phyloP scores from a whole-genome alignment of 2,888 invertebrate genomes.

The Sphecodes monilicornis region DNA sequence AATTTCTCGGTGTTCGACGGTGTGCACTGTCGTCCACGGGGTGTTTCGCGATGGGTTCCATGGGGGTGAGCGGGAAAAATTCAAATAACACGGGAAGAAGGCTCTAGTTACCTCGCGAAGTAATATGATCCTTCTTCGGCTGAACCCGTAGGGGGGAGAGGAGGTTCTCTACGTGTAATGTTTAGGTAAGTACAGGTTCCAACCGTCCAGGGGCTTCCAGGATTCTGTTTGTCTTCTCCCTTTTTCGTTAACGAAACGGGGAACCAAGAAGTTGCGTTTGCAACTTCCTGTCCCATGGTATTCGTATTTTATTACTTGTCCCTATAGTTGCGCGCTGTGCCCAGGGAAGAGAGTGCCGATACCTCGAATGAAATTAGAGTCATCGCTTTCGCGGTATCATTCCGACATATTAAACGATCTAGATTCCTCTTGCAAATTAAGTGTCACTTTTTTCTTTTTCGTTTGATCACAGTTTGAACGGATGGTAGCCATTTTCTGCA shows the following conservation, averaged over 20 bases:
- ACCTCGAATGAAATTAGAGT: constrained; percentile 7
- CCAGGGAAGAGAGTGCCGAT: background rate
- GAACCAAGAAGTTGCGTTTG: constrained; percentile 26
- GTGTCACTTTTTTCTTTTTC: background rate
- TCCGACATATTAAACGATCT: background rate
- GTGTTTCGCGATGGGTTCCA: background rate
- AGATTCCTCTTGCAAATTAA: background rate
- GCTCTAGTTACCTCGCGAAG: constrained; percentile 51
- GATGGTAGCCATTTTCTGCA: background rate
- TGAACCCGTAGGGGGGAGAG: background rate
- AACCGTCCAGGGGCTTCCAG: constrained; percentile 52
- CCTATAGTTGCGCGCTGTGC: background rate
- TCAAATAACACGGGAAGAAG: constrained; percentile 32
- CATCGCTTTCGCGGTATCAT: background rate
- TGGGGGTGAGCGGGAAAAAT: constrained; percentile 23
- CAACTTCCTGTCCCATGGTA: constrained; percentile 11
- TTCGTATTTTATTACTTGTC: constrained; percentile 11
- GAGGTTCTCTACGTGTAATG: constrained; percentile 47
- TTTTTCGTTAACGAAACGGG: constrained; percentile 26
- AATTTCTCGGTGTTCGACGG: constrained; percentile 8
- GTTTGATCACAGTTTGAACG: background rate
- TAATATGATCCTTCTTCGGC: constrained; percentile 51
- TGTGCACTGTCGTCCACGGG: background rate
- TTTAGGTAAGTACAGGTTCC: constrained; percentile 57
- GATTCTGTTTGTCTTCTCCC: constrained; percentile 55